Base-by-base conservation (phyloP, 2,113 vertebrate species). In the Tachycineta bicolor region DNA sequence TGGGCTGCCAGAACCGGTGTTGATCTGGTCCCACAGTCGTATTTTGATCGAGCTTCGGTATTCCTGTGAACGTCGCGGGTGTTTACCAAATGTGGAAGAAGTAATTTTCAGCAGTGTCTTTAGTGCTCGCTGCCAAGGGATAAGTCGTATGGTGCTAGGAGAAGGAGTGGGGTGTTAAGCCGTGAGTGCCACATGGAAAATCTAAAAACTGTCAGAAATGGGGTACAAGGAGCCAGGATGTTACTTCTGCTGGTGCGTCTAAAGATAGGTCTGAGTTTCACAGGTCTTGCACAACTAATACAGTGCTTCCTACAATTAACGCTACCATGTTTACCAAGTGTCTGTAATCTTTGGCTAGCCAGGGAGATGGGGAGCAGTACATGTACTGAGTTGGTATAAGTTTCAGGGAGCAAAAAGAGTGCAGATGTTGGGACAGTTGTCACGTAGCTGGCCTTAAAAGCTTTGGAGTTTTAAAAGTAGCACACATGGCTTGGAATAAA, bases 1-100 rank as follows among this genome's bases (percentile, higher is more conserved):
- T 43, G 68, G 2, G 47, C 2, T 58, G 74, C 9, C 23, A 3
- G 60, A n/a, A 9, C 2, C 2, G 2, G 1, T 20, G 63, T 33
- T n/a, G 31, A 1, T 19, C 13, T 6, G 8, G 18, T 26, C 22
- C 55, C 17, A 0, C 1, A 5, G 15, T 3, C 13, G 5, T 43
- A 5, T 25, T 43, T 11, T 14, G 9, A 4, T 12, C 0, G 28
- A 37, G 80, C 21, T 33, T 25, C 6, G 6, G 47, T 1, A 9
- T 49, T 26, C 6, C 23, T 22, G 11, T 26, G 87, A 56, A 33
- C 11, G 47, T 67, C 55, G 12, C 0, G 5, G 4, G 1, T 52
- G 19, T 63, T 49, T 50, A 28, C 24, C 18, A 17, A 4, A 12
- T 3, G 49, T 31, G 17, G 41, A 33, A 28, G 21, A 20, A 49